These are phyloP conservation scores for Gasterosteus aculeatus DNA, from an alignment of 2,113 vertebrate genomes.

Conservation along the genomic window DNA sequence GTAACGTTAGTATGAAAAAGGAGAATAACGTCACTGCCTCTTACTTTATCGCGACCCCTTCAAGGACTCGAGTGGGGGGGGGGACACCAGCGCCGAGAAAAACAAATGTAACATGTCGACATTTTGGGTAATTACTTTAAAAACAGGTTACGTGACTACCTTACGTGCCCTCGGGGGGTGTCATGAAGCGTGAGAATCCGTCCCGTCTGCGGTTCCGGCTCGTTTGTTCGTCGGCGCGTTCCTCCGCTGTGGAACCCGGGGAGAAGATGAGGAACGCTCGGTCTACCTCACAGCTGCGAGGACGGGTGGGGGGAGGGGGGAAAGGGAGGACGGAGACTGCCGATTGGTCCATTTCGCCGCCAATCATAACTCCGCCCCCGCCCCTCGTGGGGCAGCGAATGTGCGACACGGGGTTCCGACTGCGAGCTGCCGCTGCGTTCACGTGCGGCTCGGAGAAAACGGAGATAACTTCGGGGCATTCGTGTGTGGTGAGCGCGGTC, in stretches of 20 bases:
- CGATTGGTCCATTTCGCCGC: constrained; percentile 35
- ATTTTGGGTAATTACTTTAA: neutral
- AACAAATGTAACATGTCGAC: constrained; percentile 13
- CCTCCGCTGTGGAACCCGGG: constrained; percentile 26
- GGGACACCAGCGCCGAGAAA: neutral
- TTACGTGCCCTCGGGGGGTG: constrained; percentile 20
- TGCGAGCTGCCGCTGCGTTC: constrained; percentile 49
- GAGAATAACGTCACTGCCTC: neutral
- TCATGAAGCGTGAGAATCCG: constrained; percentile 46
- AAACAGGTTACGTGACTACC: constrained; percentile 5
- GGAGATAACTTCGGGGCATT: neutral
- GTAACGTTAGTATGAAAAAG: neutral
- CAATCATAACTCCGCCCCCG: constrained; percentile 47
- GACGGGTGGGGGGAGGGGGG: neutral
- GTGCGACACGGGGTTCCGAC: constrained; percentile 54
- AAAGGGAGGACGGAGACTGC: neutral
- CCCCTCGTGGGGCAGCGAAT: constrained; percentile 77
- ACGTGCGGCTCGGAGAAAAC: neutral
- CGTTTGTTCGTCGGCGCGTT: constrained; percentile 16
- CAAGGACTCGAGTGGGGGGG: constrained; percentile 3
- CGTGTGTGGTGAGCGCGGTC: constrained; percentile 17
- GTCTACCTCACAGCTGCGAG: constrained; percentile 13
- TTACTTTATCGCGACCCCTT: constrained; percentile 1
- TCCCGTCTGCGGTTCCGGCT: constrained; percentile 14
- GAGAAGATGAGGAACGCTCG: constrained; percentile 54